Evolutionary conservation across 2,797 vertebrate species (phyloP), one percentile per base, ranked within the genome.

Genomic region (Sphaeramia orbicularis): DNA sequence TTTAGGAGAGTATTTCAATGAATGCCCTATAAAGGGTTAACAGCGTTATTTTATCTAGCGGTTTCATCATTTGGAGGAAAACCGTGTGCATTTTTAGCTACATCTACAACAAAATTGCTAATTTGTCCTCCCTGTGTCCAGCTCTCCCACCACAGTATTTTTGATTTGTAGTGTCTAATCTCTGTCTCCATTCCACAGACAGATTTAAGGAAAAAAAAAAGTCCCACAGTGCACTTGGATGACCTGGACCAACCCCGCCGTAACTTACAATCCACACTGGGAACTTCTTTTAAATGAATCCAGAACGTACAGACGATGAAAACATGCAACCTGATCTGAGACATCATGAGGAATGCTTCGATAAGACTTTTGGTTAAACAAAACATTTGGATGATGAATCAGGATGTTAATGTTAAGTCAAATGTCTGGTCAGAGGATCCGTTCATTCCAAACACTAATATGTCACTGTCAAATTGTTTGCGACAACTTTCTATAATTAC

Each of bases 401-500:
- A n/a, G 48, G n/a, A 49, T 38, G 7, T 32, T 12, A 14, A 24
- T 44, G 36, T 30, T 43, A 36, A 56, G 35, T 38, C 18, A 71
- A 66, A 45, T 24, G 30, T 51, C 44, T 58, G 24, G 27, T 56
- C 19, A 49, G 19, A 53, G 19, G 18, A 15, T n/a, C 10, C 14
- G 4, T 53, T 57, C 21, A 19, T 47, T 37, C 60, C 19, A 27
- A 51, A 76, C 32, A 42, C 14, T n/a, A 42, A 35, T 74, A 44
- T 30, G 42, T 70, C 70, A 61, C 1, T 58, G 47, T 80, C 68
- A 71, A 57, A 55, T 14, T 67, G 67, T 77, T 70, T 77, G 61
- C 15, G 49, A 70, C 27, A 63, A 57, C 32, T 41, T 66, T 71
- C 53, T 35, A 42, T 76, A 71, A 73, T 83, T 83, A 74, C 54